Percentiles rank a stretch among this genome's conserved stretches.
phyloP scores from a whole-genome alignment of 2,797 vertebrate genomes.

The Cyprinella venusta region DNA sequence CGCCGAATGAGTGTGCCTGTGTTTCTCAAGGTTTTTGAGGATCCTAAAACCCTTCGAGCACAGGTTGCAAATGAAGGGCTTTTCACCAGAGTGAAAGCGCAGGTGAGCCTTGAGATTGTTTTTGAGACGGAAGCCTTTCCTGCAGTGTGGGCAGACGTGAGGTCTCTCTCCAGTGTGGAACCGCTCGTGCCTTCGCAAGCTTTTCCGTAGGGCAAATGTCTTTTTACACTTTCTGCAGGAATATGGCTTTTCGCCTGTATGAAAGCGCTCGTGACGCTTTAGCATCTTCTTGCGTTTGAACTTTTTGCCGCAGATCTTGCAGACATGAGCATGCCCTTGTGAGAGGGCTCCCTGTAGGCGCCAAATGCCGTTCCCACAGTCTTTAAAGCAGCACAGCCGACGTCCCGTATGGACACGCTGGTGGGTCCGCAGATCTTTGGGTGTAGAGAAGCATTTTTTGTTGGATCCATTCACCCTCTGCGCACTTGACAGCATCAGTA shows the following conservation, averaged over 20 bases:
- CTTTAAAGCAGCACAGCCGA: conserved; percentile 71
- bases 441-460: conserved; percentile 44
- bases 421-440: conserved; percentile 71
- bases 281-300: conserved; percentile 78
- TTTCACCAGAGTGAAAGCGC: conserved; percentile 77
- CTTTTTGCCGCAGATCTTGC: conserved; percentile 71
- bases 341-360: conserved; percentile 62
- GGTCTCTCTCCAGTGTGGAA: conserved; percentile 79
- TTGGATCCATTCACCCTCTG: neutral
- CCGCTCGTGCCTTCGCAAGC: conserved; percentile 72
- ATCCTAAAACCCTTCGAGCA: conserved; percentile 77
- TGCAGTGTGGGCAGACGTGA: conserved; percentile 70
- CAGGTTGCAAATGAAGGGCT: conserved; percentile 70
- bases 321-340: conserved; percentile 64
- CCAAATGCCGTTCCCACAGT: conserved; percentile 65
- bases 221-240: conserved; percentile 69
- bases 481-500: conserved; percentile 55
- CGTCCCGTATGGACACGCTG: conserved; percentile 72
- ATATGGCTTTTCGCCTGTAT: conserved; percentile 78
- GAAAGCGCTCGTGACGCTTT: conserved; percentile 77
- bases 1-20: conserved; percentile 59
- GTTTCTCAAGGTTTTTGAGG: conserved; percentile 73
- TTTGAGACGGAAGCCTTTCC: conserved; percentile 75
- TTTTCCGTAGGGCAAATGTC: conserved; percentile 75
- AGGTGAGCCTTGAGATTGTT: conserved; percentile 76